Evolutionary conservation across 2,888 invertebrate genomes (phyloP).

Genomic region (Gortyna flavago): DNA sequence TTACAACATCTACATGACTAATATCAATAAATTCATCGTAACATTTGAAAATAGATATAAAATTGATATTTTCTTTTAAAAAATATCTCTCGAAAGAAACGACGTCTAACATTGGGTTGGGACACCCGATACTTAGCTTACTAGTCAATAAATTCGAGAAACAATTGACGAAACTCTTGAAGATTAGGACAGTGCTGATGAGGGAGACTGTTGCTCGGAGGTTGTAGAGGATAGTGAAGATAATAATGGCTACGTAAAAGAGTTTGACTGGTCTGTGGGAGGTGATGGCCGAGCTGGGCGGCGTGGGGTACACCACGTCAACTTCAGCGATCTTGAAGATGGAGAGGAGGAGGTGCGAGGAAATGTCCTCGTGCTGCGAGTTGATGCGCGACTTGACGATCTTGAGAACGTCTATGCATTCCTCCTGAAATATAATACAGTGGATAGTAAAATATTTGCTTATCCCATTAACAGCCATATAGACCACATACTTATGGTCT

Average conservation of each 20-base stretch:
- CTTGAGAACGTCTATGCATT: conserved; percentile 95
- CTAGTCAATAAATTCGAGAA: conserved; percentile 82
- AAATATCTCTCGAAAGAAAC: conserved; percentile 84
- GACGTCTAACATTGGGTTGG: conserved; percentile 71
- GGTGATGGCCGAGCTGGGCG: conserved; percentile 89
- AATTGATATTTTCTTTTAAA: conserved; percentile 77
- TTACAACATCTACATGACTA: conserved; percentile 79
- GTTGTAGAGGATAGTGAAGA: conserved; percentile 79
- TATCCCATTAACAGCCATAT: too few relatives aligned
- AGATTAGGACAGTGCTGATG: conserved; percentile 63
- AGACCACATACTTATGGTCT: too few relatives aligned
- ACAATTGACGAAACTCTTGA: conserved; percentile 81
- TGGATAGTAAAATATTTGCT: neutral
- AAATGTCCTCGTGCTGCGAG: conserved; percentile 95
- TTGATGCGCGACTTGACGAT: conserved; percentile 96
- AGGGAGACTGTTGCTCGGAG: conserved; percentile 70
- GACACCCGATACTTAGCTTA: conserved; percentile 66
- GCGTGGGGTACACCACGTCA: conserved; percentile 94
- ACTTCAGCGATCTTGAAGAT: conserved; percentile 98
- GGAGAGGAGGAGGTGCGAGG: conserved; percentile 95
- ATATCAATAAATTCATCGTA: conserved; percentile 84
- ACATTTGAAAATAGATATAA: conserved; percentile 85
- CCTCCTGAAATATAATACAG: conserved; percentile 91
- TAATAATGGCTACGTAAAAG: conserved; percentile 78
- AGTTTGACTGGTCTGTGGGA: conserved; percentile 75